Base-by-base conservation (phyloP, 2,888 invertebrate genomes). In the Thelaira solivaga region DNA sequence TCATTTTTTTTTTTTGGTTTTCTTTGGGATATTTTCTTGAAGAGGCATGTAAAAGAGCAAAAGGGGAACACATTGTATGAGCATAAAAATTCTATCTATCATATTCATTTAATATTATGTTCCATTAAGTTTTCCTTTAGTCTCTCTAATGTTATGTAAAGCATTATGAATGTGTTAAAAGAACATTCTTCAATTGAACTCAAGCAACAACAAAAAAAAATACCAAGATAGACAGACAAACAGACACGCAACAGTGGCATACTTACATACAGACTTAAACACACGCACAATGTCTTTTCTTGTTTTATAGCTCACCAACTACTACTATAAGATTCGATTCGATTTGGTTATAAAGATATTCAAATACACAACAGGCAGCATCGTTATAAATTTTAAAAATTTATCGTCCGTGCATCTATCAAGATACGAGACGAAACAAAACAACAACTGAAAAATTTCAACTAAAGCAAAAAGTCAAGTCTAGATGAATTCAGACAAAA, bases 101-200 rank as follows among this genome's bases (percentile, higher is more conserved):
- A 78, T 74, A 78, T 78, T n/a, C 69, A 74, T 78, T 78, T 74
- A 74, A 78, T 65, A 74, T 71, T 65, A 78, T 71, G 74, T 65
- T 61, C 74, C 78, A 78, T 78, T 78, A 78, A 74, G 53, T 74
- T 57, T 64, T 43, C n/a, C n/a, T n/a, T n/a, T n/a, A n/a, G n/a
- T n/a, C n/a, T n/a, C 57, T 64, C 69, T 76, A 76, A 76, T 76
- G 51, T 76, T 76, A 76, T 76, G 76, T 76, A 69, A 75, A 75
- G 67, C 62, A 62, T 75, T 75, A 75, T 68, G 77, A 61, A 76
- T 72, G 78, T 78, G 78, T 74, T 78, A 78, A 78, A 74, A 74
- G 74, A 69, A 74, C 78, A 78, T 78, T 78, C 78, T 69, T 65
- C 78, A 78, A 74, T 78, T 71, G 78, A 78, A 74, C 69, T 78